These are phyloP conservation scores for Amblyteles armatorius DNA, from an alignment of 2,888 invertebrate species.

Conservation along the genomic window DNA sequence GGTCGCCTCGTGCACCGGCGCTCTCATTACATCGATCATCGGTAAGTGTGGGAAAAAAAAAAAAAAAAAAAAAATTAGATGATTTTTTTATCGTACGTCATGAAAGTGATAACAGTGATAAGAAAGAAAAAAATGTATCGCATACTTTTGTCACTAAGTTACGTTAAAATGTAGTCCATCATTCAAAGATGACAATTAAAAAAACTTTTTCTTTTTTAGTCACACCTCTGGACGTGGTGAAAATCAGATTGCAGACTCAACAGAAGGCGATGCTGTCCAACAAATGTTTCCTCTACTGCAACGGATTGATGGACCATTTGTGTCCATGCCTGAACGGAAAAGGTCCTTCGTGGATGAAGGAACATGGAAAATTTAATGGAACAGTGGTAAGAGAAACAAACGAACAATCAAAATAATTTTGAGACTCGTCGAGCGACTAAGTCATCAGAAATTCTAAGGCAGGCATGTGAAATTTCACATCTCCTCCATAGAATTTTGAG, in stretches of 20 bases:
- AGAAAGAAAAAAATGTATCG: neutral
- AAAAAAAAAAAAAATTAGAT: neutral
- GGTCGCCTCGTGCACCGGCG: slow-evolving; percentile 94
- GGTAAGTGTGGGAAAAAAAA: slow-evolving; percentile 86
- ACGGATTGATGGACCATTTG: slow-evolving; percentile 99
- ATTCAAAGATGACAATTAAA: neutral
- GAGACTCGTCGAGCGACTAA: neutral
- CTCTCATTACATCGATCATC: slow-evolving; percentile 94
- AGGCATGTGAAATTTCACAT: neutral
- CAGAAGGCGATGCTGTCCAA: slow-evolving; percentile 93
- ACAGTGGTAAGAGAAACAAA: slow-evolving; percentile 56
- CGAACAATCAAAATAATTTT: neutral
- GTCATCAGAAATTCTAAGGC: neutral
- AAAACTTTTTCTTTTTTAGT: slow-evolving; percentile 87
- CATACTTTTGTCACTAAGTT: neutral
- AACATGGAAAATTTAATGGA: slow-evolving; percentile 90
- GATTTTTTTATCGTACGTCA: neutral
- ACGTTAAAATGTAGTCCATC: neutral
- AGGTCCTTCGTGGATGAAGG: slow-evolving; percentile 87
- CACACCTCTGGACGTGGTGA: slow-evolving; percentile 99
- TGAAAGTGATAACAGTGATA: neutral
- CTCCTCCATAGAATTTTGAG: neutral
- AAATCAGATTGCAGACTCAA: slow-evolving; percentile 98
- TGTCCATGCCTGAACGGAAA: slow-evolving; percentile 90
- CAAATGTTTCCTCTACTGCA: slow-evolving; percentile 98